Evolutionary conservation across 2,797 vertebrate species (phyloP), one percentile per base, ranked within the genome.

Genomic region (Lagocephalus sceleratus): DNA sequence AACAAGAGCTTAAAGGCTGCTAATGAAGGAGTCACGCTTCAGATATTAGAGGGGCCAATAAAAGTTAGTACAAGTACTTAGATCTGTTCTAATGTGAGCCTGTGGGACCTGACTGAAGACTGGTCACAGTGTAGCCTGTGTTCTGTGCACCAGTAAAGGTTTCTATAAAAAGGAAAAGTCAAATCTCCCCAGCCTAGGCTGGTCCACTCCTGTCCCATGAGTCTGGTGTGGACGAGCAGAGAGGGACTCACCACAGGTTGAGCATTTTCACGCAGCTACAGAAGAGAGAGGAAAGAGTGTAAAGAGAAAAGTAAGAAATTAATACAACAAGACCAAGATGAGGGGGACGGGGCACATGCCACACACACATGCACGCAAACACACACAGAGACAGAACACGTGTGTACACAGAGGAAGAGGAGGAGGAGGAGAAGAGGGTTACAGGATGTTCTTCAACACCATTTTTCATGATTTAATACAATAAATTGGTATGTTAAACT

Each of bases 211-310:
- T 94, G 91, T 81, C 87, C 89, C 85, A 83, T 88, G 84, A 85
- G 84, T 82, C 85, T 90, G 89, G 86, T 86, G 92, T 92, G 92
- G 91, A 94, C 94, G 87, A 85, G 92, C 93, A 95, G 95, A 95
- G 94, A 95, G 93, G 92, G 94, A 99, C 97, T 99, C 96, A 99
- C 96, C 96, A 99, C 95, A 98, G 91, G 96, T 98, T 98, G 95
- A 99, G 95, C 94, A 99, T 98, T 99, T 99, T 99, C 96, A 98
- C 94, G 96, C 97, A 99, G 97, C 97, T 99, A 98, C 93, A 96
- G 93, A 93, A 82, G 80, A 84, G 72, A 83, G 78, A 83, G 74
- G 90, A 91, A 77, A 86, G 90, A 91, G 90, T 93, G 90, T 93
- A 90, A 90, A 94, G 91, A 95, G 89, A 94, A 94, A 94, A 94